Conservation (phyloP, 2,888 invertebrate genomes). For the Lucinisca nassula region DNA sequence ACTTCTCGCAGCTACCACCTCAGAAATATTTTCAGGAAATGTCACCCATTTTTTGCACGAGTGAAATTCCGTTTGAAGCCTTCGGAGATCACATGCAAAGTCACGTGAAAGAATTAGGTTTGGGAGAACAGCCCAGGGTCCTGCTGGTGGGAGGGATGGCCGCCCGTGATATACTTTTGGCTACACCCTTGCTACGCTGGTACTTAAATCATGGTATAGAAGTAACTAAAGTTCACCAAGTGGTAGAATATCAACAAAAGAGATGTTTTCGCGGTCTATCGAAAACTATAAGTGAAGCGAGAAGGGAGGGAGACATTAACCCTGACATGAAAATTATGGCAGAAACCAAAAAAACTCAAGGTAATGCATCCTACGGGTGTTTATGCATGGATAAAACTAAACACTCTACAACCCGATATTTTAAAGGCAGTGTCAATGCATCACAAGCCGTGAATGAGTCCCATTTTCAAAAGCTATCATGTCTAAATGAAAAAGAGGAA, state of each 20-base stretch:
- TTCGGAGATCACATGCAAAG: constrained; percentile 21
- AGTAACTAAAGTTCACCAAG: background rate
- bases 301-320: background rate
- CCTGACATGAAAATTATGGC: background rate
- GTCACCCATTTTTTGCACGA: constrained; percentile 9
- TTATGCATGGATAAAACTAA: no score
- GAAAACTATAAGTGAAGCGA: background rate
- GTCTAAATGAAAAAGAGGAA: no score
- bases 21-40: constrained; percentile 22
- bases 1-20: background rate
- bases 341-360: background rate
- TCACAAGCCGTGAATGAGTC: no score
- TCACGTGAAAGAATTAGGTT: background rate
- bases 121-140: background rate
- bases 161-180: background rate
- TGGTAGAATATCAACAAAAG: background rate
- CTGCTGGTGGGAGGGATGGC: constrained; percentile 22
- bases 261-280: background rate
- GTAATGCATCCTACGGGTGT: background rate
- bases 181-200: background rate
- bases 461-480: no score
- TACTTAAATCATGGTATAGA: background rate
- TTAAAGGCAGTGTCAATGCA: no score
- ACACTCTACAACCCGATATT: no score
- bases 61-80: background rate